These are phyloP conservation scores for Echinometra lucunter DNA, from an alignment of 53 echinoderm and acorn worm species.

Conservation along the genomic window DNA sequence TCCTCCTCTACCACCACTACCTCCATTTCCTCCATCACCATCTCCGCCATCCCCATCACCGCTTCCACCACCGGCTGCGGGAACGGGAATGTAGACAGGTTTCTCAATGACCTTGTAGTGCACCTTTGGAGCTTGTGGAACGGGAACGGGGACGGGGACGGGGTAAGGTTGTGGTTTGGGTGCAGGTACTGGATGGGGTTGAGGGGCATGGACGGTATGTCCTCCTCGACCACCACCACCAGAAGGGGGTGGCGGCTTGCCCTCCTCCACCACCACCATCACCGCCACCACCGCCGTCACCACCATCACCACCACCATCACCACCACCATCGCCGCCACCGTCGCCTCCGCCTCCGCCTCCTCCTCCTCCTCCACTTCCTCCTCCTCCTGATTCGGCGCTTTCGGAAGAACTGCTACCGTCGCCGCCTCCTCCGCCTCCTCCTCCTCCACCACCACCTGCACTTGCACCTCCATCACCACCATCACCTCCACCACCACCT, in stretches of 20 bases:
- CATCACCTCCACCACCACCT: not conserved
- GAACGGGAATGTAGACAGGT: constrained; percentile 50
- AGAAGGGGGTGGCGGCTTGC: not conserved
- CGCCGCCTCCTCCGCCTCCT: constrained; percentile 28
- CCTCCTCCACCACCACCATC: not conserved
- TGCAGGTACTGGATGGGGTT: not conserved
- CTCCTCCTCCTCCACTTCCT: not conserved
- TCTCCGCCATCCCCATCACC: not conserved
- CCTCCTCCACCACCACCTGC: constrained; percentile 17
- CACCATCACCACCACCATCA: not conserved
- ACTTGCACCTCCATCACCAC: not conserved
- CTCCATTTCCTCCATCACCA: not conserved
- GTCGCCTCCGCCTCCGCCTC: not conserved
- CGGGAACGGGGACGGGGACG: constrained; percentile 12
- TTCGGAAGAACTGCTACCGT: not conserved
- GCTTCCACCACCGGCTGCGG: constrained; percentile 36
- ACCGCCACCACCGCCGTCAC: not conserved
- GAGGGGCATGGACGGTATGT: not conserved
- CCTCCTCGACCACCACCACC: not conserved
- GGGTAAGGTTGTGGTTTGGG: not conserved
- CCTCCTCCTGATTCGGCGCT: constrained; percentile 21
- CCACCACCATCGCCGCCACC: constrained; percentile 4
- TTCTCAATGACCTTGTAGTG: constrained; percentile 53
- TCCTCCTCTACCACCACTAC: not conserved
- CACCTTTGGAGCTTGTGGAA: constrained; percentile 54